phyloP scores from a whole-genome alignment of 2,113 vertebrate species.

The Brachionichthys hirsutus region DNA sequence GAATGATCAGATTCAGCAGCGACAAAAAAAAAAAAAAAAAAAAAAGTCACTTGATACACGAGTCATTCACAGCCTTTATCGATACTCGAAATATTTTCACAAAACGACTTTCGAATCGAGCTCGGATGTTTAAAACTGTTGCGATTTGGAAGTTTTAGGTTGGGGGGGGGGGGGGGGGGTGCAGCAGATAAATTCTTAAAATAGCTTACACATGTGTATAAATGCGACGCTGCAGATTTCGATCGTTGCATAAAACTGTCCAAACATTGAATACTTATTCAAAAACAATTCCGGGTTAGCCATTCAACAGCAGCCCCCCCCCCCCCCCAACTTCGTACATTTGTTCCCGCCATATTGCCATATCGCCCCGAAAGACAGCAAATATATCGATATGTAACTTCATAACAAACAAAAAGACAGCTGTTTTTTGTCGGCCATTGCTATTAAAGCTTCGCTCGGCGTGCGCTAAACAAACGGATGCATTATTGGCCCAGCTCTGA shows the following conservation, averaged over 20 bases:
- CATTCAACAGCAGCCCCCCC: slow-evolving; percentile 31
- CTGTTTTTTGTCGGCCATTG: accelerated
- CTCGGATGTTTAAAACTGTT: not conserved
- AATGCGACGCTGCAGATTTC: not conserved
- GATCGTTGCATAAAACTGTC: not conserved
- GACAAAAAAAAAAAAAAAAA: slow-evolving; percentile 51
- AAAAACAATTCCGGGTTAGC: slow-evolving; percentile 15
- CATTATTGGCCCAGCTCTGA: not conserved
- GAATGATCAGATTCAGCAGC: slow-evolving; percentile 48
- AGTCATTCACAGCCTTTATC: slow-evolving; percentile 40
- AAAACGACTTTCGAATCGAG: slow-evolving; percentile 2
- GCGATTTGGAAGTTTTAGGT: slow-evolving; percentile 24
- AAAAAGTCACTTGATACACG: slow-evolving; percentile 51
- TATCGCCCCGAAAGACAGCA: slow-evolving; percentile 35
- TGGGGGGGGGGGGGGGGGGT: slow-evolving; percentile 39
- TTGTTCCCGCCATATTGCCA: slow-evolving; percentile 76
- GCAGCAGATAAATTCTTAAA: slow-evolving; percentile 19
- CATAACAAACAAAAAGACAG: not conserved
- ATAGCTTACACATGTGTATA: slow-evolving; percentile 8
- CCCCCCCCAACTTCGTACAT: slow-evolving; percentile 55
- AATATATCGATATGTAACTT: not conserved
- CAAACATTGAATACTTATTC: slow-evolving; percentile 18
- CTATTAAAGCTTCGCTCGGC: not conserved
- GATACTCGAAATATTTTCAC: slow-evolving; percentile 4
- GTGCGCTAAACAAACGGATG: not conserved